Conservation (phyloP, 2,888 invertebrate genomes). For the Tolmerus cingulatus region DNA sequence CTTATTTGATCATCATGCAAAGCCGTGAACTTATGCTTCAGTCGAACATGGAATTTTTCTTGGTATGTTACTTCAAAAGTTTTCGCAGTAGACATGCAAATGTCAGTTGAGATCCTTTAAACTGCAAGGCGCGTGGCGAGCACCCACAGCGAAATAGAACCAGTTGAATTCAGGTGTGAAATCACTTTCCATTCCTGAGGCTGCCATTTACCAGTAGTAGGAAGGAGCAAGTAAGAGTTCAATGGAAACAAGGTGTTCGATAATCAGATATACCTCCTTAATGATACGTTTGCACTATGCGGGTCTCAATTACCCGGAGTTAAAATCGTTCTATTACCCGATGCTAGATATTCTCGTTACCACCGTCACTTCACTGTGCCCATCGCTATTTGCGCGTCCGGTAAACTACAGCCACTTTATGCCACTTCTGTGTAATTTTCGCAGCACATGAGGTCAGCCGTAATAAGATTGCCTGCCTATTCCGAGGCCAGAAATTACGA, state of each 20-base stretch:
- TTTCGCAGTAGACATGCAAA: background rate
- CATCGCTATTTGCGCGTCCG: background rate
- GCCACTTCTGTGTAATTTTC: constrained; percentile 14
- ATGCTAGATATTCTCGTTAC: constrained; percentile 14
- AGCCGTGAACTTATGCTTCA: no score
- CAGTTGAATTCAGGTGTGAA: background rate
- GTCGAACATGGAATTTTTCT: background rate
- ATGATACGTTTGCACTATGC: constrained; percentile 2
- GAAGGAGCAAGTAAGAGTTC: background rate
- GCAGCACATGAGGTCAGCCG: constrained; percentile 11
- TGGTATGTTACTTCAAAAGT: background rate
- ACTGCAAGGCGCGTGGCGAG: background rate
- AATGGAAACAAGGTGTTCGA: constrained; percentile 28
- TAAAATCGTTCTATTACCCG: constrained; percentile 25
- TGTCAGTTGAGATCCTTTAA: background rate
- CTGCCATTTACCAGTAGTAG: background rate
- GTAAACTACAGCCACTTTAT: background rate
- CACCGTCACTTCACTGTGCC: background rate
- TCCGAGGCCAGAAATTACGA: constrained; percentile 27
- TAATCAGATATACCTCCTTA: constrained; percentile 29
- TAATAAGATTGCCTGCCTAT: constrained; percentile 5
- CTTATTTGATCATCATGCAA: no score
- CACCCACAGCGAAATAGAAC: background rate
- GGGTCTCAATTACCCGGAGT: constrained; percentile 24
- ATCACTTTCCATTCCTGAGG: constrained; percentile 17